Evolutionary conservation across 2,888 invertebrate species (phyloP), one percentile per base, ranked within the genome.

Genomic region (Lobophora halterata): DNA sequence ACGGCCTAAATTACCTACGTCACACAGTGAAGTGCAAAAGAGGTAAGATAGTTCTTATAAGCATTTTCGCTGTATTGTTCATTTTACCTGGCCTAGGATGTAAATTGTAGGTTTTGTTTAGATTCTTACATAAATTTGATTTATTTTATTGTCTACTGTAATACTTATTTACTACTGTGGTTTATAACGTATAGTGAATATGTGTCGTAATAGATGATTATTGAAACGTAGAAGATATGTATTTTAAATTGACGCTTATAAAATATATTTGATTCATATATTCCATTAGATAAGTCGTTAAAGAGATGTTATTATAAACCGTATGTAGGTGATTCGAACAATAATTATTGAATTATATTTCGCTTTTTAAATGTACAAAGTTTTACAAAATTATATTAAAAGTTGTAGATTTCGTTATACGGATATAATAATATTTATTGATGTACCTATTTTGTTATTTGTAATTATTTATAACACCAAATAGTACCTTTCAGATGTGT

Each of bases 381-480:
- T 37, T 35, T 37, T 58, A 58, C 60, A 61, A 57, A 56, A 47
- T n/a, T 32, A 35, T 40, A 44, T 47, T 37, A 30, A 46, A 55
- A 37, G 56, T 61, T 66, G 56, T 62, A 57, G 52, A 54, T 59
- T 52, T 52, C 19, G 33, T 52, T 49, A 25, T 9, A 44, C 31
- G 13, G 27, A 46, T 33, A 41, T 47, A 35, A 60, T 48, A 59
- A 59, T 70, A 64, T 69, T 63, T 65, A 62, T 65, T 60, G 30
- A 50, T 58, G 49, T 71, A 66, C 47, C 52, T 76, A 69, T 70
- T 77, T 75, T 75, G 73, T 78, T 77, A 69, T 54, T 51, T 70
- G 58, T 68, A 72, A 75, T 77, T 66, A 73, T 76, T 80, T 77
- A 69, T 79, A 80, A 83, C 79, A 83, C 83, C 81, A 81, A 79